Evolutionary conservation across 2,113 vertebrate genomes (phyloP).

Genomic region (Rafetus swinhoei): DNA sequence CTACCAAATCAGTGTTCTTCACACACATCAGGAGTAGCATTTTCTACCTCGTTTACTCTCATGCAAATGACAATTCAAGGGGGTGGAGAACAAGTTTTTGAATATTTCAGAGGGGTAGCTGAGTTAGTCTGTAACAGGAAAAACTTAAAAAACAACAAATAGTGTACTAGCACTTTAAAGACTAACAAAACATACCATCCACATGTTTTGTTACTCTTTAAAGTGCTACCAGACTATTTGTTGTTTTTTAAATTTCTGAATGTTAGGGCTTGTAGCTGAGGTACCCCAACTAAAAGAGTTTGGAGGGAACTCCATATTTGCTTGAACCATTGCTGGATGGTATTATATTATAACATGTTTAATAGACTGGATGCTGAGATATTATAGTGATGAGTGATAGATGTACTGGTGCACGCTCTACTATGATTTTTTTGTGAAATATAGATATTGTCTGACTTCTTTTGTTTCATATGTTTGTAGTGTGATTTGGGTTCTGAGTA

Average conservation of each 20-base stretch:
- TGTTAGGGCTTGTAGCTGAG: neutral
- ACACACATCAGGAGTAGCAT: neutral
- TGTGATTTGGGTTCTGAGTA: neutral
- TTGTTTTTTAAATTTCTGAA: neutral
- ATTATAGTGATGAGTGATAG: neutral
- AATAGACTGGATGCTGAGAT: neutral
- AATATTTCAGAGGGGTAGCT: no score
- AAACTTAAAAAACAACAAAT: no score
- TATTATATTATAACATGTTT: neutral
- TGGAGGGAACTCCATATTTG: neutral
- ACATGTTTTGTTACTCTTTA: no score
- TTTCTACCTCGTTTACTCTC: rapidly evolving
- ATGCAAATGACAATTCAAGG: neutral
- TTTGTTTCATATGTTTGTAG: neutral
- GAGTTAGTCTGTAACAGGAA: no score
- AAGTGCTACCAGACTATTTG: no score
- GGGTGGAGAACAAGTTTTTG: neutral
- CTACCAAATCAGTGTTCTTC: neutral
- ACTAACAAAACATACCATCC: no score
- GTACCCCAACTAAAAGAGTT: neutral
- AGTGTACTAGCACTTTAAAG: no score
- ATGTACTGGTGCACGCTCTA: neutral
- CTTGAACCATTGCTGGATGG: neutral
- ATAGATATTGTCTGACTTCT: neutral
- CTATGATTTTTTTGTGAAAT: neutral